These are phyloP conservation scores for Nycticorax nycticorax DNA, from an alignment of 2,113 vertebrate genomes.

Conservation along the genomic window DNA sequence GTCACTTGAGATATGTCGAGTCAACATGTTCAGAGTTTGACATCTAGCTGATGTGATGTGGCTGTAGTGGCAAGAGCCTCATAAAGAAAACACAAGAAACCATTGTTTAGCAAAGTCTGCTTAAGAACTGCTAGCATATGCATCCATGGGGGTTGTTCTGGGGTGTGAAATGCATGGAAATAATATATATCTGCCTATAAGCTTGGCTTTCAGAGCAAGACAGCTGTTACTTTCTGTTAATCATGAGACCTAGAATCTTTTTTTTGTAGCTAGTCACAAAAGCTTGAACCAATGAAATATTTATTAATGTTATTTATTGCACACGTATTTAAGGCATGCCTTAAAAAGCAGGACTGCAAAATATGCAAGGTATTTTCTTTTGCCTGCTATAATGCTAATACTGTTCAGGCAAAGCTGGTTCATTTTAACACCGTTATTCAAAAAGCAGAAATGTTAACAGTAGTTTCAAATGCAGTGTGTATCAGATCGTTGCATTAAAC, in stretches of 20 bases:
- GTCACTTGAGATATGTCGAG: neutral
- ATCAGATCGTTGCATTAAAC: neutral
- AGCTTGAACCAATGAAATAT: neutral
- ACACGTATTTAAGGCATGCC: neutral
- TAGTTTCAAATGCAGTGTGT: neutral
- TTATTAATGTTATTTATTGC: neutral
- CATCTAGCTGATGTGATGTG: neutral
- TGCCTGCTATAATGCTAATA: neutral
- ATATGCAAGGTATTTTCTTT: fast-evolving
- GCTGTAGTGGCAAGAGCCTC: neutral
- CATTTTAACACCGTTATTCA: neutral
- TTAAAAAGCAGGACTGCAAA: neutral
- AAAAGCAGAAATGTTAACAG: neutral
- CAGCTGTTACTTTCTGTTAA: neutral
- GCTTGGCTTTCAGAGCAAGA: neutral
- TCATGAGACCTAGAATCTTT: neutral
- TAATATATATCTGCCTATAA: neutral
- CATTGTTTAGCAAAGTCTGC: neutral
- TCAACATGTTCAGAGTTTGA: neutral
- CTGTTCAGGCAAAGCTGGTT: neutral
- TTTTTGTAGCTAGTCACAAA: neutral
- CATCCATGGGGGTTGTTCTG: neutral
- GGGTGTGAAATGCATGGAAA: neutral
- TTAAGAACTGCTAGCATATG: neutral
- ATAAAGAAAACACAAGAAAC: neutral